Evolutionary conservation across 2,113 vertebrate species (phyloP), one percentile per base, ranked within the genome.

Genomic region (Thamnophis sirtalis): DNA sequence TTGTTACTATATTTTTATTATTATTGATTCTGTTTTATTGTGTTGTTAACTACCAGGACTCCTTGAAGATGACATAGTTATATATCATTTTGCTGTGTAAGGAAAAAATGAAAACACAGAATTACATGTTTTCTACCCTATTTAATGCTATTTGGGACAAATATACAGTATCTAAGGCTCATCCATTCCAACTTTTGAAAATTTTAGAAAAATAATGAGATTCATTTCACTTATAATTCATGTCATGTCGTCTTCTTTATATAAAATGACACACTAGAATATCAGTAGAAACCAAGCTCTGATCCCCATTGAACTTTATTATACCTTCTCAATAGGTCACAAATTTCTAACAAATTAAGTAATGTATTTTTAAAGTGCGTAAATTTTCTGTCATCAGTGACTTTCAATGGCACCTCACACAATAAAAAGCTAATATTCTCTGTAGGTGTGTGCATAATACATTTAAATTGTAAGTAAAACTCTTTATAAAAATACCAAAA

Each of bases 311-410:
- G 89, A 96, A 95, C 90, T 96, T 96, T 91, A 96, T 95, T 96
- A 94, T 51, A 93, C 93, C 91, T 60, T 94, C 88, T 96, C 93
- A 94, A 94, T 19, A 93, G 33, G 89, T 94, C 89, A 92, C 93
- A 55, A 91, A 92, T n/a, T 96, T 97, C 93, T 96, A 93, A 97
- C 94, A 96, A 53, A 96, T 91, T 95, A 96, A 96, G 94, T 94
- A 95, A 96, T 51, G 88, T 91, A 92, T 48, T 58, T n/a, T 96
- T 94, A 21, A 87, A 95, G 3, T 92, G 49, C 13, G 5, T 90
- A 90, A 89, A 92, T 92, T 96, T 95, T 95, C 92, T 96, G 68
- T 92, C 38, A 15, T 38, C 93, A 90, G 24, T 91, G n/a, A 88
- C 94, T 95, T 94, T 92, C 58, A 50, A 93, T 86, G 24, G 91